Evolutionary conservation across 2,113 vertebrate species (phyloP).

Genomic region (Hucho hucho): DNA sequence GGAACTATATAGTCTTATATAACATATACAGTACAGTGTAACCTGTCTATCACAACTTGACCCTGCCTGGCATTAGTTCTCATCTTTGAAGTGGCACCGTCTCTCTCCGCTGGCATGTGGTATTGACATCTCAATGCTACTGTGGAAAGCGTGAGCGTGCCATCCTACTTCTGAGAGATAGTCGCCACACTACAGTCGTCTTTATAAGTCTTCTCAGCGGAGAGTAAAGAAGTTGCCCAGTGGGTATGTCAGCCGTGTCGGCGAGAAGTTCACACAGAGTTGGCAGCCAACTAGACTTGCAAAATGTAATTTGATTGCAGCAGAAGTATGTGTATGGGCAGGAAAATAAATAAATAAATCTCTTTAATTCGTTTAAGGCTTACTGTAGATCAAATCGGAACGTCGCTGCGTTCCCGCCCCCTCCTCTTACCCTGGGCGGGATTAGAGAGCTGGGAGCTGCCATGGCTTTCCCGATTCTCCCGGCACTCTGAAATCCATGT

Average conservation of each 20-base stretch:
- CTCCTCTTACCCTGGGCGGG: conserved; percentile 52
- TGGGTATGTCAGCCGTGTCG: conserved; percentile 10
- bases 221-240: conserved; percentile 8
- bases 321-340: conserved; percentile 41
- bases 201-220: neutral
- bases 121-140: no score
- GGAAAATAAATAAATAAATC: conserved; percentile 60
- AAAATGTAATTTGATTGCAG: conserved; percentile 60
- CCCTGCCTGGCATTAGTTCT: no score
- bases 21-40: no score
- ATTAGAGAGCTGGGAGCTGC: conserved; percentile 49
- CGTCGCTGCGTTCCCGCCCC: conserved; percentile 29
- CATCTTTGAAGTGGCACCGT: neutral
- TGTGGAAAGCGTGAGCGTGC: no score
- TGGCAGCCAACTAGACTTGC: conserved; percentile 49
- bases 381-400: conserved; percentile 60
- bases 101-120: neutral
- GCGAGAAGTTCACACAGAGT: conserved; percentile 37
- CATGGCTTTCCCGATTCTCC: conserved; percentile 38
- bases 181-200: no score
- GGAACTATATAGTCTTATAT: no score
- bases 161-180: no score
- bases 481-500: conserved; percentile 54
- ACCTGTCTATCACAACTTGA: no score
- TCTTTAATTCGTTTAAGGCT: conserved; percentile 64